A percentile compares a stretch with the other conserved stretches of the same genome.
Conservation (phyloP, 2,113 vertebrate species). For the Calypte anna region DNA sequence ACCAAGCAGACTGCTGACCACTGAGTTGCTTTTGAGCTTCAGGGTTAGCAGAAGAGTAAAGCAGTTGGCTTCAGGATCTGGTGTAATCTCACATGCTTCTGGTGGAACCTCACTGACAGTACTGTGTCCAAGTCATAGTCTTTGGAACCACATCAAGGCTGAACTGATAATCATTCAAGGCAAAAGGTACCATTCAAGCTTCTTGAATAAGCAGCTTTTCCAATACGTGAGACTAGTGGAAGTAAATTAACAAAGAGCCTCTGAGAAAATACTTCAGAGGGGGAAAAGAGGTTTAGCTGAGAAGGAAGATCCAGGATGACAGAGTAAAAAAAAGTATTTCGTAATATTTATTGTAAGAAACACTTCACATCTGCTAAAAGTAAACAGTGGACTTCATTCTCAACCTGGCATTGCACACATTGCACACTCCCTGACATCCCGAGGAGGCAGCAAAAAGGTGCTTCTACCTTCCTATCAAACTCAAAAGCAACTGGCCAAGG, state of each 20-base stretch:
- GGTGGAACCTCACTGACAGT: background rate
- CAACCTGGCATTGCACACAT: accelerated
- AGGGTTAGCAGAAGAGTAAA: background rate
- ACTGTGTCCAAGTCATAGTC: background rate
- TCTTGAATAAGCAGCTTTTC: background rate
- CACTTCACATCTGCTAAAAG: background rate
- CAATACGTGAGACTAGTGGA: background rate
- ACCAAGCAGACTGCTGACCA: background rate
- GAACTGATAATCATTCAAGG: background rate
- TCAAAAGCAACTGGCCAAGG: background rate
- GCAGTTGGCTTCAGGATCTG: background rate
- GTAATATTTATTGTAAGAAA: background rate
- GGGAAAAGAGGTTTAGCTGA: background rate
- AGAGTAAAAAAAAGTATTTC: background rate
- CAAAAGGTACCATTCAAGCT: background rate
- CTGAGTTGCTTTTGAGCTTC: background rate
- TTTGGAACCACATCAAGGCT: background rate
- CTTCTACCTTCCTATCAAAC: background rate
- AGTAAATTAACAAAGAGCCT: background rate
- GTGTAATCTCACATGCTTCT: background rate
- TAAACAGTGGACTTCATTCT: background rate
- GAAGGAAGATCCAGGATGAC: background rate
- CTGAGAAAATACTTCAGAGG: background rate
- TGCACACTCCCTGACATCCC: background rate
- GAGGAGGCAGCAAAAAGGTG: background rate